Evolutionary conservation across 2,113 vertebrate species (phyloP).

Genomic region (Oreocharis arfaki): DNA sequence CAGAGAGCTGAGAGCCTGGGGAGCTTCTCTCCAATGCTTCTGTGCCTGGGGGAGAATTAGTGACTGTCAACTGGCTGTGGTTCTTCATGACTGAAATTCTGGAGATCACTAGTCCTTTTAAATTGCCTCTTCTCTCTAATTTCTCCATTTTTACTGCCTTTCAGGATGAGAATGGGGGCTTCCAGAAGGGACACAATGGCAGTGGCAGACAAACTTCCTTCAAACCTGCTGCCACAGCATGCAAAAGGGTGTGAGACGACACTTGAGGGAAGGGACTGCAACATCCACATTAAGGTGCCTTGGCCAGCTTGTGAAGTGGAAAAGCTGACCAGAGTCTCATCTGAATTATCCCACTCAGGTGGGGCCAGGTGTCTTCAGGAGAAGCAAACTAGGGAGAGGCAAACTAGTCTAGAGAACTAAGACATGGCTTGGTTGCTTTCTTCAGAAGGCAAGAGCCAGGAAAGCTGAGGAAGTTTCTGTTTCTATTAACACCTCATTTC

Average conservation of each 20-base stretch:
- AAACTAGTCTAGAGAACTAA: not conserved
- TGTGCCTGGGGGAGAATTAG: not conserved
- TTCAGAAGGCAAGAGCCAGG: not conserved
- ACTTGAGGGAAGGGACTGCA: not conserved
- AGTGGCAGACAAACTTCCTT: not conserved
- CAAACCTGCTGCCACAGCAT: not conserved
- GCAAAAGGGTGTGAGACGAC: not conserved
- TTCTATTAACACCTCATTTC: not conserved
- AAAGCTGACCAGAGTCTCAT: not conserved
- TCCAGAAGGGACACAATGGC: not conserved
- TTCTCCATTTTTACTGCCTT: not conserved
- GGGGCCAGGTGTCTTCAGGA: not conserved
- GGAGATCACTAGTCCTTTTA: not conserved
- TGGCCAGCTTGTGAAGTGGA: accelerated
- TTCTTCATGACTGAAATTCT: not conserved
- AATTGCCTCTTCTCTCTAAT: not conserved
- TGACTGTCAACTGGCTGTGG: not conserved
- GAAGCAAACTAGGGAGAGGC: not conserved
- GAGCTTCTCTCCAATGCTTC: not conserved
- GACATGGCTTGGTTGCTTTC: not conserved
- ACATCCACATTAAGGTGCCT: not conserved
- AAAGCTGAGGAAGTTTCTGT: not conserved
- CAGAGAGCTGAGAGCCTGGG: not conserved
- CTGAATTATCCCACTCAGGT: not conserved
- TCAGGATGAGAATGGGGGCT: not conserved